Conservation (phyloP, 2,113 vertebrate genomes). For the Probosciger aterrimus region DNA sequence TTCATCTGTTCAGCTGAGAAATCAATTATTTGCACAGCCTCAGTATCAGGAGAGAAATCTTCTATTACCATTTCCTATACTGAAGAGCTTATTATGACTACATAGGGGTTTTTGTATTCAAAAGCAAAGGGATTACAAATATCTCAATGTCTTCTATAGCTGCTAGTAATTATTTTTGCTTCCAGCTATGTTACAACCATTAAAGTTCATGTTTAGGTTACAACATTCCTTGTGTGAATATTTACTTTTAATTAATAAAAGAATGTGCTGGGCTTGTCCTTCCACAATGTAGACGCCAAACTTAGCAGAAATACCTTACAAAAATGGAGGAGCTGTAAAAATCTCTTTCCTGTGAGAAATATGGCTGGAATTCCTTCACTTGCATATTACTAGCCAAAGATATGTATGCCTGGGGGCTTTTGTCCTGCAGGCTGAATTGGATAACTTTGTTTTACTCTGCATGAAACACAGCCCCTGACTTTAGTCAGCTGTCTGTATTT, state of each 20-base stretch:
- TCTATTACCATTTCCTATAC: constrained; percentile 29
- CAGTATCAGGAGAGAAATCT: constrained; percentile 34
- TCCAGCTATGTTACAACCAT: constrained; percentile 29
- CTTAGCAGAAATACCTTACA: not conserved
- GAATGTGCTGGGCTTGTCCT: not conserved
- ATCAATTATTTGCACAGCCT: constrained; percentile 47
- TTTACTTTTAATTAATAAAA: constrained; percentile 54
- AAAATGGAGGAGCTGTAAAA: not conserved
- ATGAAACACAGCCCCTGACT: constrained; percentile 13
- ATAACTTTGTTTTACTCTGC: not conserved
- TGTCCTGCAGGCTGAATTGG: not conserved
- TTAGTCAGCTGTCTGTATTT: constrained; percentile 5
- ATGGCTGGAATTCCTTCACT: not conserved
- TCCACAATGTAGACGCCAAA: not conserved
- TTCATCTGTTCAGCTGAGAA: constrained; percentile 9
- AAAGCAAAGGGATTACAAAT: constrained; percentile 51
- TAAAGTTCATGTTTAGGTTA: constrained; percentile 51
- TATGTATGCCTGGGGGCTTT: not conserved
- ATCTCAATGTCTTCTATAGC: constrained; percentile 16
- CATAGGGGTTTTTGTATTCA: constrained; percentile 34
- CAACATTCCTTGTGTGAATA: constrained; percentile 8
- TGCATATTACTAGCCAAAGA: not conserved
- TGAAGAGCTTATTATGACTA: constrained; percentile 44
- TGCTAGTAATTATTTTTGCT: constrained; percentile 56
- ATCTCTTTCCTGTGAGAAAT: not conserved